A percentile compares a stretch with the other conserved stretches of the same genome.
These are phyloP conservation scores for Apodemia arnacis DNA, from an alignment of 2,888 invertebrate genomes.

Conservation along the genomic window DNA sequence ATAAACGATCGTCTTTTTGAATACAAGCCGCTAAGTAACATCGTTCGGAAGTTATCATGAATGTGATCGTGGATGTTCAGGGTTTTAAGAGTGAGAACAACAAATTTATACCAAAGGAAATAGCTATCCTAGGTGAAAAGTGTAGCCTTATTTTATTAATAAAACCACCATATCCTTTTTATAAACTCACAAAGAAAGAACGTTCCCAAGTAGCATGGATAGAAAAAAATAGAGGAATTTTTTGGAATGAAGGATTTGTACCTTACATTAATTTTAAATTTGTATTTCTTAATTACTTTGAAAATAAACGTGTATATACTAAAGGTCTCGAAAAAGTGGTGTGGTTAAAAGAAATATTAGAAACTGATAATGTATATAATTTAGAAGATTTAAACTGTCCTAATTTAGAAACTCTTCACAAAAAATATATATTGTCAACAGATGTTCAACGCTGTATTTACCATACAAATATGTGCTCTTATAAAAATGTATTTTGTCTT, in stretches of 20 bases:
- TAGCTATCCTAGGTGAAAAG: constrained; percentile 53
- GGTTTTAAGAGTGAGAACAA: constrained; percentile 60
- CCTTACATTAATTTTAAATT: constrained; percentile 9
- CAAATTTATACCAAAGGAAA: constrained; percentile 68
- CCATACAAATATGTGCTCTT: neutral
- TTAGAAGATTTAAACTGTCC: neutral
- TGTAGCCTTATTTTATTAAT: constrained; percentile 3
- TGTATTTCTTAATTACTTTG: neutral
- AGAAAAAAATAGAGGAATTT: constrained; percentile 22
- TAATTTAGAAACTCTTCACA: constrained; percentile 8
- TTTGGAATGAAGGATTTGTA: constrained; percentile 23
- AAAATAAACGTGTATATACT: neutral
- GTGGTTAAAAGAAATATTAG: constrained; percentile 14
- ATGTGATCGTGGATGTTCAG: constrained; percentile 58
- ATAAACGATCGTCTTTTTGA: no score
- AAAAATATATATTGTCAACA: constrained; percentile 10
- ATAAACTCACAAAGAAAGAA: constrained; percentile 16
- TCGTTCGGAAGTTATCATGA: constrained; percentile 73
- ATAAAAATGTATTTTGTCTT: constrained; percentile 15
- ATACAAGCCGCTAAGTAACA: no score
- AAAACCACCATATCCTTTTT: constrained; percentile 28
- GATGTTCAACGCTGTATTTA: neutral
- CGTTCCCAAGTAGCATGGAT: constrained; percentile 10
- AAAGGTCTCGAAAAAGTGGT: constrained; percentile 24
- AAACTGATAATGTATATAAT: constrained; percentile 13